Evolutionary conservation across 2,888 invertebrate species (phyloP), one percentile per base, ranked within the genome.

Genomic region (Nemurella pictetii): DNA sequence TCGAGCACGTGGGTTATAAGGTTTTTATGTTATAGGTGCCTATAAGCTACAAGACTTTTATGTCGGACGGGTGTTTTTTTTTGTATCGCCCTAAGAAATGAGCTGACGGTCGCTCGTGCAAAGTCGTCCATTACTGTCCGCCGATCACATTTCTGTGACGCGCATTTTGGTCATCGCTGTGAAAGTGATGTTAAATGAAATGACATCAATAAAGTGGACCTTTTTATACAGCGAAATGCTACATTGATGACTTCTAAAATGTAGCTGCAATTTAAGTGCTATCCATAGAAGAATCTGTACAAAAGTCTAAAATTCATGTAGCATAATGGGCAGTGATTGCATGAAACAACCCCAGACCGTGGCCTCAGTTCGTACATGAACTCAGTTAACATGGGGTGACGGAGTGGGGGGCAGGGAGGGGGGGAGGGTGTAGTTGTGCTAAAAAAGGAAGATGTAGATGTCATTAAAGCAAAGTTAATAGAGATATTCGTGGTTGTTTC

Each of bases 381-480:
- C 15, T 55, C 55, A 20, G 55, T 12, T 55, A 55, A 55, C 55
- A 55, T 55, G 55, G 55, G 55, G n/a, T n/a, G n/a, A n/a, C n/a
- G n/a, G n/a, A n/a, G n/a, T n/a, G n/a, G 55, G 55, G 1, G 55
- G 20, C 55, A 20, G 55, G 55, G 20, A 2, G 55, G 55, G 3
- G 35, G 4, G 35, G 35, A 35, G 35, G 3, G 55, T n/a, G n/a
- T 55, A 12, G 5, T 55, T 55, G 55, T 55, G 55, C 55, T 55
- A 75, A 75, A 75, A 75, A 75, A 75, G 15, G 75, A 75, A 75
- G 75, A 75, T 75, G 75, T 27, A 75, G 75, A 75, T 75, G 75
- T 75, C 75, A 75, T 75, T 75, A 75, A 28, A 28, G 27, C 75
- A 26, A 27, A 28, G 26, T 75, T 75, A 75, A 75, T 75, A 75